Base-by-base conservation (phyloP, 2,113 vertebrate genomes). In the Pseudopipra pipra region DNA sequence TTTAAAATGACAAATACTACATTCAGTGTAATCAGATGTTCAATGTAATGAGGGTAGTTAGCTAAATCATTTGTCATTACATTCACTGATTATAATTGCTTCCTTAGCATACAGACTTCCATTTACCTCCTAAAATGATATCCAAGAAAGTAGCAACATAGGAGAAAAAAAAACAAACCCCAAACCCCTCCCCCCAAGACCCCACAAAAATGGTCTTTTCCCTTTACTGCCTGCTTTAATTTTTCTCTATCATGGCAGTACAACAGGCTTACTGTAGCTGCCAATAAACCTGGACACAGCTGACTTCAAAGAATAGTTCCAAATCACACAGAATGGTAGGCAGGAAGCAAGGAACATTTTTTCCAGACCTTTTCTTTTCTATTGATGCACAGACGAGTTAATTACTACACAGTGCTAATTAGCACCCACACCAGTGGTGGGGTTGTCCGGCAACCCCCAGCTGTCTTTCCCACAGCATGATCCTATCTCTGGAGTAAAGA, bases 41-140 rank as follows among this genome's bases (percentile, higher is more conserved):
- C 92, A 84, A 0, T 43, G n/a, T 94, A 96, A 96, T 90, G 88
- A 95, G 31, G 15, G 52, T 86, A 92, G 92, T 97, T 96, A 93
- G 68, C 76, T 67, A 95, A 94, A 95, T 93, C 79, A 95, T 94
- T 96, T 95, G 83, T 93, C 92, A 89, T 94, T 94, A 96, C 74
- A 90, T 61, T 89, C 96, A 76, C 88, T 96, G 95, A 97, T 97
- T 97, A 58, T 94, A 96, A 97, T 96, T 97, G 90, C 93, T 95
- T 96, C 92, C 86, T 93, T 84, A 96, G 76, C 10, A 2, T 72
- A 95, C 71, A 93, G 65, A 71, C 43, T 84, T 84, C 41, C 59
- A 84, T 89, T 94, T 68, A 82, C 83, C 83, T 93, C 49, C 76
- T 84, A 84, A 94, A 88, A 94, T 2, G 5, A 79, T 78, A 87